These are phyloP conservation scores for Taphrorychus bicolor DNA, from an alignment of 2,888 invertebrate species.

Conservation along the genomic window DNA sequence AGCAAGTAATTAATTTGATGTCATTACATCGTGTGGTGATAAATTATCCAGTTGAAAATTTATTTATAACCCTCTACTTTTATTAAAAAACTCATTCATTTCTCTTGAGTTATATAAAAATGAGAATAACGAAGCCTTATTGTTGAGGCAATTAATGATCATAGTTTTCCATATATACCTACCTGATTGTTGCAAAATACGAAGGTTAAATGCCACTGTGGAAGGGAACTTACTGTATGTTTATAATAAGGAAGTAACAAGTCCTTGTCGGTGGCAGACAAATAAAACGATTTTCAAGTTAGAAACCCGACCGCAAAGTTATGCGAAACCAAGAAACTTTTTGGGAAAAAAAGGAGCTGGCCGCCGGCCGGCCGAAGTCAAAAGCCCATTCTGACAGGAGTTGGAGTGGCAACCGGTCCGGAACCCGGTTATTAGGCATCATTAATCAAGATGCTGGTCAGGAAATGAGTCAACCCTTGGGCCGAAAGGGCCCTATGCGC, in stretches of 20 bases:
- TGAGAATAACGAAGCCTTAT: too few relatives aligned
- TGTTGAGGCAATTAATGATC: too few relatives aligned
- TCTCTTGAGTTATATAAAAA: too few relatives aligned
- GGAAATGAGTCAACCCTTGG: conserved; percentile 62
- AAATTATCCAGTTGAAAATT: conserved; percentile 9
- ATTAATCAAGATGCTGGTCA: conserved; percentile 61
- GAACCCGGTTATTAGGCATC: conserved; percentile 60
- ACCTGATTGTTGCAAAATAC: too few relatives aligned
- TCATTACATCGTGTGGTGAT: conserved; percentile 9
- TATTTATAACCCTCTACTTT: conserved; percentile 3
- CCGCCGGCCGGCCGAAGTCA: conserved; percentile 33
- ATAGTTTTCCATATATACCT: too few relatives aligned
- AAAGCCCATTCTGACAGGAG: conserved; percentile 40
- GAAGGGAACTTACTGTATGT: too few relatives aligned
- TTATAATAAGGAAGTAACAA: too few relatives aligned
- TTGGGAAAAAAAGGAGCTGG: conserved; percentile 24
- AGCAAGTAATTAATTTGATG: conserved; percentile 16
- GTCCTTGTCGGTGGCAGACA: conserved; percentile 9
- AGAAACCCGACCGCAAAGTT: conserved; percentile 32
- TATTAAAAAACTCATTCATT: too few relatives aligned
- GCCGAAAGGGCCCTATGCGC: conserved; percentile 50
- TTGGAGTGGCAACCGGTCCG: conserved; percentile 34
- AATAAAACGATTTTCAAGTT: conserved; percentile 17
- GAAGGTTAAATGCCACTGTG: too few relatives aligned
- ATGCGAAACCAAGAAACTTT: conserved; percentile 37